Conservation (phyloP, 2,113 vertebrate species). For the Typhlomys cinereus region DNA sequence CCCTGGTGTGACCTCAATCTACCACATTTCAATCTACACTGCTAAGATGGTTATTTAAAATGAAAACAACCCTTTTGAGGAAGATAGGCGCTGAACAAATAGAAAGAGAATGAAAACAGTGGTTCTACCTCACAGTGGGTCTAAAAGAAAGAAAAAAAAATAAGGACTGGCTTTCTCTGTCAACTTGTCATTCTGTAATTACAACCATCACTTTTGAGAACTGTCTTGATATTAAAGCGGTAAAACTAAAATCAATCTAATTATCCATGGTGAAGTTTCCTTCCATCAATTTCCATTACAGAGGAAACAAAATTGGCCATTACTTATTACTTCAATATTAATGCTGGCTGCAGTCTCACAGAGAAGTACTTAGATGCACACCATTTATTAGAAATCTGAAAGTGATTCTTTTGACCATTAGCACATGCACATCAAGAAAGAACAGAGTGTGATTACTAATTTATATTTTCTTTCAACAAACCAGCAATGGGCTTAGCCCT, state of each 20-base stretch:
- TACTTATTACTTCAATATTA: constrained; percentile 72
- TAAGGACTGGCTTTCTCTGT: constrained; percentile 59
- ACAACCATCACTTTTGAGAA: constrained; percentile 72
- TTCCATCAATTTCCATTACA: constrained; percentile 79
- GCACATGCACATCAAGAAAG: constrained; percentile 7
- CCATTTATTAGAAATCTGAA: constrained; percentile 74
- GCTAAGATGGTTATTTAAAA: constrained; percentile 25
- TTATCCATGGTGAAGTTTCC: constrained; percentile 68
- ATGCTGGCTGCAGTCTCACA: constrained; percentile 65
- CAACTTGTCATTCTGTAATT: constrained; percentile 68
- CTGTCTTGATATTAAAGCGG: constrained; percentile 74
- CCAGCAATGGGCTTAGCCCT: not conserved
- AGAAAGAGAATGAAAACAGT: not conserved
- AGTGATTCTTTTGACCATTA: constrained; percentile 45
- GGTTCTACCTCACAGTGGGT: not conserved
- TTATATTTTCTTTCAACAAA: constrained; percentile 52
- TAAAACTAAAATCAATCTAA: constrained; percentile 79
- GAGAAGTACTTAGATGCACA: constrained; percentile 43
- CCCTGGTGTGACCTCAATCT: not conserved
- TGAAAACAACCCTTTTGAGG: not conserved
- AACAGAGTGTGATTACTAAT: constrained; percentile 45
- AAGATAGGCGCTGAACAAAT: not conserved
- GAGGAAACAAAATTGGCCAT: constrained; percentile 64
- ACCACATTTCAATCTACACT: not conserved
- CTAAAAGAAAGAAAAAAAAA: constrained; percentile 38